Conservation (phyloP, 2,888 invertebrate genomes). For the Antheraea assamensis region DNA sequence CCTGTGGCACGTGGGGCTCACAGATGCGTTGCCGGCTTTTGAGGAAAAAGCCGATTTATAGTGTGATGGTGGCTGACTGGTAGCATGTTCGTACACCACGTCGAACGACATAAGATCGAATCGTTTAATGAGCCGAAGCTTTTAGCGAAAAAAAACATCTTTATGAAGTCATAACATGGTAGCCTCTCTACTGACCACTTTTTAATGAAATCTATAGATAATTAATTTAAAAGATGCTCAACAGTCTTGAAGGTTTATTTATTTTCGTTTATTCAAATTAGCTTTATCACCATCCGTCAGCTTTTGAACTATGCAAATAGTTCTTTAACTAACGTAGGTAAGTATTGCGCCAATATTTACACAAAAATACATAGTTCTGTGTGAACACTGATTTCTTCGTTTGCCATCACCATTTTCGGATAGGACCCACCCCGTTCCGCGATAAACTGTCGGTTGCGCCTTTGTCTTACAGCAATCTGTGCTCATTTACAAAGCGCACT, state of each 20-base stretch:
- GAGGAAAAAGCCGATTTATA: no score
- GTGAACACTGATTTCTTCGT: slow-evolving; percentile 68
- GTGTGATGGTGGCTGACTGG: background rate
- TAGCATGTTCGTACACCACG: background rate
- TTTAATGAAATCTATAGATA: no score
- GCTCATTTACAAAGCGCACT: slow-evolving; percentile 62
- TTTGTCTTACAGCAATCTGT: slow-evolving; percentile 51
- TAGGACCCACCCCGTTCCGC: slow-evolving; percentile 57
- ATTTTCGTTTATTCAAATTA: background rate
- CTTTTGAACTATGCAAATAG: slow-evolving; percentile 17
- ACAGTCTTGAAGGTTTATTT: background rate
- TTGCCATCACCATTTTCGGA: slow-evolving; percentile 68
- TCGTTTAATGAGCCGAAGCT: background rate
- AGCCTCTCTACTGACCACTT: no score
- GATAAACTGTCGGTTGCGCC: slow-evolving; percentile 61
- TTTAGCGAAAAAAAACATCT: background rate
- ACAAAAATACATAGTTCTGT: slow-evolving; percentile 49
- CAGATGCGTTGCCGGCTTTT: no score
- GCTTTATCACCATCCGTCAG: background rate
- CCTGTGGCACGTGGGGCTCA: no score
- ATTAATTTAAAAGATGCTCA: no score
- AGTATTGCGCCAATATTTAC: slow-evolving; percentile 39
- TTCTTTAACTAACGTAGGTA: slow-evolving; percentile 3
- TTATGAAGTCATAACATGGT: background rate
- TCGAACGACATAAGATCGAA: background rate